Percentiles rank a stretch among this genome's conserved stretches.
These are phyloP conservation scores for Mesochorus sp. DNA, from an alignment of 2,888 invertebrate species.

Conservation along the genomic window DNA sequence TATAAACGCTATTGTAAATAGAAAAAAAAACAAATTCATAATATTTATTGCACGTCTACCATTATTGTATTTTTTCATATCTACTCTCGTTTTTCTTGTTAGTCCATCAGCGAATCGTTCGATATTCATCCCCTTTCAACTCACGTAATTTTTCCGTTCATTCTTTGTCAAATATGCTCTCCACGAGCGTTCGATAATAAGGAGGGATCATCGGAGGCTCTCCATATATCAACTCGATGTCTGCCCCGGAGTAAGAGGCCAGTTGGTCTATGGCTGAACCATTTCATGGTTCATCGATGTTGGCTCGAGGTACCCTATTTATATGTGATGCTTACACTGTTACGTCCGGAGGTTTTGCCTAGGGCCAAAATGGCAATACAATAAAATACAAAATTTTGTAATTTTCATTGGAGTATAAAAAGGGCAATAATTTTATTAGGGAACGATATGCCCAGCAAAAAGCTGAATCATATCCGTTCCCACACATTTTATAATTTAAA, in stretches of 20 bases:
- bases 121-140: not conserved
- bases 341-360: too few species aligned
- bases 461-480: too few species aligned
- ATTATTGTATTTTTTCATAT: not conserved
- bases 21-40: not conserved
- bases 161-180: slow-evolving; percentile 27
- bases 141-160: slow-evolving; percentile 18
- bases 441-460: too few species aligned
- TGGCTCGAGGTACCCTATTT: slow-evolving; percentile 18
- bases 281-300: slow-evolving; percentile 56
- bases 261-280: slow-evolving; percentile 33
- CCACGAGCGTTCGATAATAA: slow-evolving; percentile 33
- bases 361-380: too few species aligned
- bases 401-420: too few species aligned
- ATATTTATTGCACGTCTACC: not conserved
- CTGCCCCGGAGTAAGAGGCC: slow-evolving; percentile 17
- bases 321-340: not conserved
- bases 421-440: too few species aligned
- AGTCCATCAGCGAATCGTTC: not conserved
- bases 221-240: slow-evolving; percentile 4
- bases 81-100: not conserved
- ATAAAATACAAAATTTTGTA: slow-evolving; percentile 2
- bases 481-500: too few species aligned
- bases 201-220: slow-evolving; percentile 29
- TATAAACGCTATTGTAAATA: not conserved